Percentiles rank a stretch among this genome's conserved stretches.
Evolutionary conservation across 2,888 invertebrate genomes (phyloP).

Genomic region (Watsonalla cultraria): DNA sequence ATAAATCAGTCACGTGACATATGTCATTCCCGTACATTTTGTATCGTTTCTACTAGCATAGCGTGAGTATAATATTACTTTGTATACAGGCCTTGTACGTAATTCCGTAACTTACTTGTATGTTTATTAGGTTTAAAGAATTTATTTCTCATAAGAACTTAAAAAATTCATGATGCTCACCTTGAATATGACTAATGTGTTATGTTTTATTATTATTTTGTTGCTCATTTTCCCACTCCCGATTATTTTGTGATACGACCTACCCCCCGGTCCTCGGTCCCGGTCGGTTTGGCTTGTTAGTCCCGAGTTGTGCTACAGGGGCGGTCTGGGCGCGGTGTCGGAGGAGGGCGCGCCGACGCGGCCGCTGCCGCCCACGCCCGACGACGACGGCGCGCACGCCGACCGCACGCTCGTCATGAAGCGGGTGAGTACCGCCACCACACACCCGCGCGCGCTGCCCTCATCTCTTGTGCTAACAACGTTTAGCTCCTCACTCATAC

Average conservation of each 20-base stretch:
- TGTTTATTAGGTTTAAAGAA: too few species aligned
- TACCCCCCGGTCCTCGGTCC: conserved; percentile 28
- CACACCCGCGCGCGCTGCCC: not conserved
- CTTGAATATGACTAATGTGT: not conserved
- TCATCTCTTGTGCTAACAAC: conserved; percentile 22
- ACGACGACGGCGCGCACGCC: conserved; percentile 89
- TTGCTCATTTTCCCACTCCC: conserved; percentile 27
- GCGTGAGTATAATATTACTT: too few species aligned
- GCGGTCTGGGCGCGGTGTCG: conserved; percentile 82
- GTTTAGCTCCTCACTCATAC: conserved; percentile 6
- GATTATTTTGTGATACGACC: conserved; percentile 26
- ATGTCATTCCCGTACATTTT: too few species aligned
- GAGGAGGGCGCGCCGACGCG: conserved; percentile 87
- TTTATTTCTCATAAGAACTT: too few species aligned
- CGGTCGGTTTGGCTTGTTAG: conserved; percentile 73
- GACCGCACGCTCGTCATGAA: conserved; percentile 95
- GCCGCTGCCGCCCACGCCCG: conserved; percentile 96
- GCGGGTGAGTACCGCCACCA: conserved; percentile 82
- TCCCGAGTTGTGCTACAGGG: conserved; percentile 91
- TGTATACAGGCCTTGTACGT: too few species aligned
- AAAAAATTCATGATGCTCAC: not conserved
- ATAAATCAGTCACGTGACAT: too few species aligned
- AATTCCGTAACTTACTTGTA: not conserved
- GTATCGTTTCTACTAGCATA: too few species aligned
- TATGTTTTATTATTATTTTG: conserved; percentile 19